These are phyloP conservation scores for Meiosimyza platycephala DNA, from an alignment of 2,888 invertebrate species.

Conservation along the genomic window DNA sequence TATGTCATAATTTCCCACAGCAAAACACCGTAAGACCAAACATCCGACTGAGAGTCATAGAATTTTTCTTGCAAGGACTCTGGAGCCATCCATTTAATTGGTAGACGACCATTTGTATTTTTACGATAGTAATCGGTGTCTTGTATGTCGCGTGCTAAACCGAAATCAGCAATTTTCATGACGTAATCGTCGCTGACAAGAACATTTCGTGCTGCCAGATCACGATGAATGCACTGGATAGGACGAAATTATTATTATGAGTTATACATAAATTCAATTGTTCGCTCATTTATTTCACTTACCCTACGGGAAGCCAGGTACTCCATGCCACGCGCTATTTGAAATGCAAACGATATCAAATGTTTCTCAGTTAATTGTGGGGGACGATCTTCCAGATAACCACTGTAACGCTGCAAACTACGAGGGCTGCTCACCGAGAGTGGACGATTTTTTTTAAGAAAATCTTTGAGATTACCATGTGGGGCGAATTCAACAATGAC, in stretches of 20 bases:
- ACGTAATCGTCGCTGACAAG: conserved; percentile 93
- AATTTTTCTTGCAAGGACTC: conserved; percentile 96
- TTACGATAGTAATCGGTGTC: conserved; percentile 96
- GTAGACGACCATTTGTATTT: conserved; percentile 93
- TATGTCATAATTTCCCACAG: conserved; percentile 99
- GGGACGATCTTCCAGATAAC: conserved; percentile 51
- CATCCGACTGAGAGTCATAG: conserved; percentile 92
- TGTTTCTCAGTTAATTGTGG: conserved; percentile 84
- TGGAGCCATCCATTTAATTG: conserved; percentile 99
- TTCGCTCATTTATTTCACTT: conserved; percentile 39
- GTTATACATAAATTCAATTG: background rate
- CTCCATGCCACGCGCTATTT: conserved; percentile 98
- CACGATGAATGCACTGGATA: conserved; percentile 92
- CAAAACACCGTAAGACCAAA: conserved; percentile 96
- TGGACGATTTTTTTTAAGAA: conserved; percentile 81
- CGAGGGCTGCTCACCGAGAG: conserved; percentile 49
- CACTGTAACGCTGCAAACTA: conserved; percentile 54
- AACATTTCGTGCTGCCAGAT: conserved; percentile 97
- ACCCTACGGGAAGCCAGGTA: conserved; percentile 90
- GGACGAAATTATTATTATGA: conserved; percentile 19
- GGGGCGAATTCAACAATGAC: conserved; percentile 92
- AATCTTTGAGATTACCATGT: conserved; percentile 94
- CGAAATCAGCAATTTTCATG: conserved; percentile 98
- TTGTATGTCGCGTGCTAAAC: conserved; percentile 94
- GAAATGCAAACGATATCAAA: conserved; percentile 94